phyloP scores from a whole-genome alignment of 1,140 invertebrate species.

The Euglossa dilemma region DNA sequence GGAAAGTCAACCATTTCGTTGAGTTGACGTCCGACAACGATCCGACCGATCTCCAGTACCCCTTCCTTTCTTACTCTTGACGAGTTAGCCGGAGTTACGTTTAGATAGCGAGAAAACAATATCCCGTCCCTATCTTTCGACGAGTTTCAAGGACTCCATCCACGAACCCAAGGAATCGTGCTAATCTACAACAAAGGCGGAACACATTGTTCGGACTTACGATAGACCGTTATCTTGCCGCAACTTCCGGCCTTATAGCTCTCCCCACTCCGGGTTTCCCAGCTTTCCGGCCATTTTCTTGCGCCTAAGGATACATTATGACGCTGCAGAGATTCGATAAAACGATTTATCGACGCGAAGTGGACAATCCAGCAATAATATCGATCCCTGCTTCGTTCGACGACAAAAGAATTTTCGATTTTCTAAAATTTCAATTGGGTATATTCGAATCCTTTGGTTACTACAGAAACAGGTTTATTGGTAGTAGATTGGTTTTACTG shows the following conservation, averaged over 20 bases:
- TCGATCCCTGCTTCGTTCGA: not conserved
- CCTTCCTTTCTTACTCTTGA: not conserved
- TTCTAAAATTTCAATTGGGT: not conserved
- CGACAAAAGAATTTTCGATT: no score
- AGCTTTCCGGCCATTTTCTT: constrained; percentile 18
- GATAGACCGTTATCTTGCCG: constrained; percentile 26
- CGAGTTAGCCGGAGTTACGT: constrained; percentile 30
- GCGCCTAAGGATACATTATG: constrained; percentile 1
- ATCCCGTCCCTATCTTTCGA: constrained; percentile 53
- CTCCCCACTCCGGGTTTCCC: not conserved
- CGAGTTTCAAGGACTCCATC: constrained; percentile 52
- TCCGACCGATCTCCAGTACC: constrained; percentile 2
- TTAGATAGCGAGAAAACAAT: constrained; percentile 59
- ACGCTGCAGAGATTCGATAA: not conserved
- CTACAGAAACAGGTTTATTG: no score
- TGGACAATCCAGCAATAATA: not conserved
- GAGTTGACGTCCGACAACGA: not conserved
- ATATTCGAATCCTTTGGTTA: no score
- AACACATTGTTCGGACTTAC: constrained; percentile 31
- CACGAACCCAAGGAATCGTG: constrained; percentile 46
- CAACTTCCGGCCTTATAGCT: constrained; percentile 9
- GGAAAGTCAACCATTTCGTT: not conserved
- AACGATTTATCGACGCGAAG: not conserved
- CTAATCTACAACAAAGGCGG: constrained; percentile 60
- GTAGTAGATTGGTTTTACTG: no score